A percentile compares a stretch with the other conserved stretches of the same genome.
phyloP scores from a whole-genome alignment of 2,113 vertebrate species.

The Hemichromis elongatus region DNA sequence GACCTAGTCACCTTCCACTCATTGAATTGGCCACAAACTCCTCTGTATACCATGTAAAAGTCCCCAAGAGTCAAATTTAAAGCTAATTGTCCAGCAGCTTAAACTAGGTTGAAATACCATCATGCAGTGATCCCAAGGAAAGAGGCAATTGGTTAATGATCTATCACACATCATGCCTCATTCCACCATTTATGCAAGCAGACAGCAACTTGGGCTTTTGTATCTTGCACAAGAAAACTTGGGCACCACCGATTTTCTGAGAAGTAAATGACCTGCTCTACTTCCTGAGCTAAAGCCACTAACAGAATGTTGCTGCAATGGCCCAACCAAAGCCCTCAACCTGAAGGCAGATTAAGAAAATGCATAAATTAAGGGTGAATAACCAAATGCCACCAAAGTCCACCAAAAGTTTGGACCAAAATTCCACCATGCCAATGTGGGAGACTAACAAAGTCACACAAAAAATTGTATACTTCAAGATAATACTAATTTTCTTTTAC shows the following conservation, averaged over 20 bases:
- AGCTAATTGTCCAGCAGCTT: not conserved
- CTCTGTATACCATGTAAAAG: not conserved
- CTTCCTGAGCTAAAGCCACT: not conserved
- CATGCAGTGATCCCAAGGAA: not conserved
- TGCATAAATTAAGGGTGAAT: not conserved
- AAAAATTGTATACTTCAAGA: not conserved
- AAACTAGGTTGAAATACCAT: not conserved
- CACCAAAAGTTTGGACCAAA: not conserved
- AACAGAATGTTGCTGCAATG: not conserved
- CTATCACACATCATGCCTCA: not conserved
- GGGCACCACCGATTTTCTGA: not conserved
- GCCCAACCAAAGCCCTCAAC: not conserved
- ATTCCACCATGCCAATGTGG: not conserved
- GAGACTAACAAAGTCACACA: not conserved
- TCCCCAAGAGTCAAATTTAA: not conserved
- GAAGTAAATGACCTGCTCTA: not conserved
- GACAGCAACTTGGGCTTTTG: not conserved
- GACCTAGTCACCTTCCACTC: not conserved
- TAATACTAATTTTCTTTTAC: not conserved
- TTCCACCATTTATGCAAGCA: not conserved
- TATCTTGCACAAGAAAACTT: not conserved
- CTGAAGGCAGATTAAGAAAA: not conserved
- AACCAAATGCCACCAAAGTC: not conserved
- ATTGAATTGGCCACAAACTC: not conserved
- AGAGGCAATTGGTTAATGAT: not conserved